Evolutionary conservation across 2,888 invertebrate genomes (phyloP), one percentile per base, ranked within the genome.

Genomic region (Anodontia alba): DNA sequence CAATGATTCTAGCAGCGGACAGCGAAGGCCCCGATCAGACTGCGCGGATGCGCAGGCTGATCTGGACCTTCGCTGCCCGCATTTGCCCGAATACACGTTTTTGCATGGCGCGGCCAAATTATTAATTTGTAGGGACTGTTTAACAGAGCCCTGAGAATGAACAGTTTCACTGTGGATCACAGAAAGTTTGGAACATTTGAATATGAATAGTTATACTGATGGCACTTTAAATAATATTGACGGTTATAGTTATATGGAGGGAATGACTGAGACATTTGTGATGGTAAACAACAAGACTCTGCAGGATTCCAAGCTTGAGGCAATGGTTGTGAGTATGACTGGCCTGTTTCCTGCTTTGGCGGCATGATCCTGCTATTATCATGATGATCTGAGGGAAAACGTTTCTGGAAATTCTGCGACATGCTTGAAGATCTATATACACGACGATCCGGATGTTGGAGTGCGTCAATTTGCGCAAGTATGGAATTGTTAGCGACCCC

Each of bases 391-490:
- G 33, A 20, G 20, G 33, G 20, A 5, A 20, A 33, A 33, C 7
- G 7, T 33, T 20, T 33, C 26, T 17, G 17, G 20, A 33, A 33
- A 10, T 17, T 33, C 12, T 5, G 31, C 1, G 33, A 3, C 33
- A 33, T 33, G 7, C 69, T 23, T 31, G 62, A 33, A 17, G 17
- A 17, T 33, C 33, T 62, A 5, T 10, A 7, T 7, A 15, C 8
- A 3, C 10, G 42, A 23, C 62, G 31, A 7, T 71, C 49, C 26
- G 85, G 85, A 46, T 85, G 85, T 69, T 85, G 85, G 36, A 85
- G 81, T 49, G 80, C 80, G 38, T 85, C 76, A 3, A 85, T 83
- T 51, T 80, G 81, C 62, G 83, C 73, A 23, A 86, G 36, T 1
- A 81, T 69, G 57, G 83, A 71, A 54, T 68, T 83, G 43, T 78